Evolutionary conservation across 2,113 vertebrate species (phyloP).

Genomic region (Dipodomys ordii): DNA sequence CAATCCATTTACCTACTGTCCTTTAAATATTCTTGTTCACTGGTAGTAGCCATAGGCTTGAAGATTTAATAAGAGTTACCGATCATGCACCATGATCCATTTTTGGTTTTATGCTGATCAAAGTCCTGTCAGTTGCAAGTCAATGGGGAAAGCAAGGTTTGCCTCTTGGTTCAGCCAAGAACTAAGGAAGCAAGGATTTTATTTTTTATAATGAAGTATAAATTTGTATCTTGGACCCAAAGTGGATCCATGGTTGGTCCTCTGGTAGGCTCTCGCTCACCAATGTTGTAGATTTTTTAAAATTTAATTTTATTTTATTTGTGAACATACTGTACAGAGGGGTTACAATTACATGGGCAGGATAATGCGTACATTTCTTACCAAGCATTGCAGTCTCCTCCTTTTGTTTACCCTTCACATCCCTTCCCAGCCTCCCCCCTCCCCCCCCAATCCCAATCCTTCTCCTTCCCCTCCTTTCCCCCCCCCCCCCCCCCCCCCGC

Average conservation of each 20-base stretch:
- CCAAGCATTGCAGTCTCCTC: too few relatives aligned
- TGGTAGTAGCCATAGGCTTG: background rate
- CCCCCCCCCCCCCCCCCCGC: too few relatives aligned
- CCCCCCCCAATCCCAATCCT: too few relatives aligned
- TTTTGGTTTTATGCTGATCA: constrained; percentile 18
- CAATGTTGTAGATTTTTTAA: background rate
- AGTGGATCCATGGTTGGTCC: background rate
- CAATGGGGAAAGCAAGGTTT: background rate
- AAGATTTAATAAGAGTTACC: constrained; percentile 14
- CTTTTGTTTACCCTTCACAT: too few relatives aligned
- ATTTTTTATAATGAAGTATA: background rate
- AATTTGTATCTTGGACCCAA: background rate
- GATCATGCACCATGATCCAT: background rate
- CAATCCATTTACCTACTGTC: background rate
- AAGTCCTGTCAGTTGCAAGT: background rate
- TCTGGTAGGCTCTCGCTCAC: background rate
- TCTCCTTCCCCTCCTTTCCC: too few relatives aligned
- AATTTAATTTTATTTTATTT: too few relatives aligned
- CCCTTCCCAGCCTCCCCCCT: too few relatives aligned
- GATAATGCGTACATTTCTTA: too few relatives aligned
- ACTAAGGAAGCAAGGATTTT: background rate
- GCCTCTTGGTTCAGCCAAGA: constrained; percentile 7
- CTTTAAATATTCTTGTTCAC: background rate
- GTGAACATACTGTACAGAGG: too few relatives aligned
- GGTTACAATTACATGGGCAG: too few relatives aligned